Evolutionary conservation across 2,888 invertebrate genomes (phyloP).

Genomic region (Nemurella pictetii): DNA sequence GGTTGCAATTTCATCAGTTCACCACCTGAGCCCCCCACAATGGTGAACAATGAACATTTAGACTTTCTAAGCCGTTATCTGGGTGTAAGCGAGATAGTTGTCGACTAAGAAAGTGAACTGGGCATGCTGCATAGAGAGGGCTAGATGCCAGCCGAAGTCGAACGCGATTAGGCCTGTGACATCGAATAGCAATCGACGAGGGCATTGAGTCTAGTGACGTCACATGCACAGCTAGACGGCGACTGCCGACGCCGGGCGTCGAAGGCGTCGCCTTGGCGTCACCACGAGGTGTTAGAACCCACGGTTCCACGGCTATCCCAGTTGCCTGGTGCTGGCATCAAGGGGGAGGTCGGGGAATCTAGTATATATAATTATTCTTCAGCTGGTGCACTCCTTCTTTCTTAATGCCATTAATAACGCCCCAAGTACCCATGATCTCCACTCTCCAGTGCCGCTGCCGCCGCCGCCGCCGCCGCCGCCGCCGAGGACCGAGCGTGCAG

Average conservation of each 20-base stretch:
- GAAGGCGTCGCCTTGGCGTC: not conserved
- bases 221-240: not conserved
- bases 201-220: not conserved
- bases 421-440: not conserved
- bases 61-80: not conserved
- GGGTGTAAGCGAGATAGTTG: not conserved
- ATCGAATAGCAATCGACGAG: not conserved
- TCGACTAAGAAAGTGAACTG: not conserved
- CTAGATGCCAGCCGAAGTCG: not conserved
- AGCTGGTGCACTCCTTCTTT: constrained; percentile 3
- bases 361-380: constrained; percentile 8
- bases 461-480: not conserved
- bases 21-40: not conserved
- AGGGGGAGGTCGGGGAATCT: not conserved
- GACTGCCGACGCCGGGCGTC: not conserved
- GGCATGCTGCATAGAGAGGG: not conserved
- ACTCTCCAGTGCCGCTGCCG: not conserved
- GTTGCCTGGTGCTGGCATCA: not conserved
- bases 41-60: not conserved
- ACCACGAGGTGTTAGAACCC: not conserved
- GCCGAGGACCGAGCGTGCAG: no score
- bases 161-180: not conserved
- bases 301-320: no score
- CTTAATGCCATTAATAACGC: constrained; percentile 8
- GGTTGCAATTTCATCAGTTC: constrained; percentile 9